Evolutionary conservation across 2,888 invertebrate species (phyloP), one percentile per base, ranked within the genome.

Genomic region (Diplazon laetatorius): DNA sequence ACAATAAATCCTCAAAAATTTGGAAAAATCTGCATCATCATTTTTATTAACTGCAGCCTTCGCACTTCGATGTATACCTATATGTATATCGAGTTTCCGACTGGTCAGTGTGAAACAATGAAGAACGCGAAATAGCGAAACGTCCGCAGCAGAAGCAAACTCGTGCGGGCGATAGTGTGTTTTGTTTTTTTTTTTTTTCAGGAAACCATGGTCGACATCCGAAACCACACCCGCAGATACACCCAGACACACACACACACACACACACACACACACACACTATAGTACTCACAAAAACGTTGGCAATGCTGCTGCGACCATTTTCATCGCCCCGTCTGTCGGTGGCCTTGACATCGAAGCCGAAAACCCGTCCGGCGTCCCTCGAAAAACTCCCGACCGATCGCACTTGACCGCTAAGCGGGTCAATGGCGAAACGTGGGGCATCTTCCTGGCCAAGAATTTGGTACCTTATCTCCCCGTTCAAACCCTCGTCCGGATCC

Each of bases 331-430:
- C 97, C 22, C 93, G 92, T 73, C 95, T 93, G 88, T 97, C 97
- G 0, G 96, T 96, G 9, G 97, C 97, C 91, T 96, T 96, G 9
- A 97, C 96, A 91, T 97, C 97, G 86, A 97, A 97, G 0, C 96
- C 96, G 86, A 95, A 96, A 48, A 97, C 95, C 80, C 94, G 93
- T 0, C 96, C 96, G 16, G 95, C 95, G 82, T 95, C 95, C 65
- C 93, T 91, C 0, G 93, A 92, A 73, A 97, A 94, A 46, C 94
- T 93, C 0, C 95, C 93, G 14, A 96, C 93, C 0, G 95, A 94
- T 12, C 96, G 93, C 55, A 97, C 95, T 82, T 95, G 94, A 2
- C 97, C 97, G 0, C 94, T 94, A 0, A 94, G 91, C 0, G 96
- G 93, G 89, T 97, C 96, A 81, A 97, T 95, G 66, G 95, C 94